Evolutionary conservation across 2,888 invertebrate genomes (phyloP).

Genomic region (Andricus curvator): DNA sequence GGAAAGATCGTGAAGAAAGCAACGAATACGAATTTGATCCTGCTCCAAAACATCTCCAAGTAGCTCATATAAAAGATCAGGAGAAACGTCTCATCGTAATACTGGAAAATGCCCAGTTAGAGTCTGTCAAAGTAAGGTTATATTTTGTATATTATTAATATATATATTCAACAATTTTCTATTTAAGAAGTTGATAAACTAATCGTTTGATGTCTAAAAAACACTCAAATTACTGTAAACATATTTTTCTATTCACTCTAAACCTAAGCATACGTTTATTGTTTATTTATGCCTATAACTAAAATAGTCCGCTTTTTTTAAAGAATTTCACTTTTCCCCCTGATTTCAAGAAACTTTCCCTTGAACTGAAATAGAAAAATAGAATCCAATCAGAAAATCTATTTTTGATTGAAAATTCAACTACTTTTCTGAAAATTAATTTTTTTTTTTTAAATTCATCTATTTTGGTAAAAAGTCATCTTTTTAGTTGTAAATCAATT

Average conservation of each 20-base stretch:
- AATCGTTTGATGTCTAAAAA: not conserved
- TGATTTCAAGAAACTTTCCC: too few species aligned
- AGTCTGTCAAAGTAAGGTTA: slow-evolving; percentile 92
- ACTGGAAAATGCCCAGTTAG: slow-evolving; percentile 95
- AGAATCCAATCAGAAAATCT: too few species aligned
- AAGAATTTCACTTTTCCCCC: too few species aligned
- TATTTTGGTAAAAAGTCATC: too few species aligned
- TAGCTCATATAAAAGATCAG: slow-evolving; percentile 88
- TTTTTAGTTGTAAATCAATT: too few species aligned
- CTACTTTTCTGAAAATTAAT: too few species aligned
- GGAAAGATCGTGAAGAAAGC: slow-evolving; percentile 79
- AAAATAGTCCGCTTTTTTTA: not conserved
- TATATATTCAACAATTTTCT: not conserved
- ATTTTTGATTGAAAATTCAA: too few species aligned
- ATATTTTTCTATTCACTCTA: not conserved
- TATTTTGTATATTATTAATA: not conserved
- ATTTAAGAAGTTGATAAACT: not conserved
- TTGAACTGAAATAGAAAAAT: too few species aligned
- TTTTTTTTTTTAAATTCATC: too few species aligned
- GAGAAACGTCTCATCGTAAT: slow-evolving; percentile 96
- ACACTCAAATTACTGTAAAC: not conserved
- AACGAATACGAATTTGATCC: slow-evolving; percentile 90
- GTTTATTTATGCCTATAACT: not conserved
- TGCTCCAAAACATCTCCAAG: slow-evolving; percentile 87
- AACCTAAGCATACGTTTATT: not conserved